Conservation (phyloP, 35 echinoderm and acorn worm species). For the Diadema setosum region DNA sequence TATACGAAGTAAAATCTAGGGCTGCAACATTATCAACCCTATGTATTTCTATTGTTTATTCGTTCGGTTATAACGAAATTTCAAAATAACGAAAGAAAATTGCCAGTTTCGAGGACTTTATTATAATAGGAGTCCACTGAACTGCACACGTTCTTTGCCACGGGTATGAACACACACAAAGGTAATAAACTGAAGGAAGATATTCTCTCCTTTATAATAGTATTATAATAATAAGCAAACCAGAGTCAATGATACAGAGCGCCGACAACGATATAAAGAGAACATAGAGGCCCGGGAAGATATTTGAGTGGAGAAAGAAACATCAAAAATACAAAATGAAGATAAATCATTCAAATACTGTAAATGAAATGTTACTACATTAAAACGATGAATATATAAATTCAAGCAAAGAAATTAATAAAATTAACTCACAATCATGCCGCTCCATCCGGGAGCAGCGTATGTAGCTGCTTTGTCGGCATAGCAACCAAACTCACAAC, state of each 20-base stretch:
- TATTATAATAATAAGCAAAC: too few relatives aligned
- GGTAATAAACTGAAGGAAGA: not conserved
- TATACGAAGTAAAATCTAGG: not conserved
- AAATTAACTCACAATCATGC: constrained; percentile 62
- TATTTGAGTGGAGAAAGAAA: not conserved
- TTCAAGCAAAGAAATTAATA: not conserved
- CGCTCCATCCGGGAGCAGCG: constrained; percentile 76
- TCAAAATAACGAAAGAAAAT: too few relatives aligned
- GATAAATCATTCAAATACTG: not conserved
- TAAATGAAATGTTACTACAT: not conserved
- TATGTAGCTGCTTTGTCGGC: constrained; percentile 15
- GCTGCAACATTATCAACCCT: too few relatives aligned
- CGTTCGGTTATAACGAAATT: too few relatives aligned
- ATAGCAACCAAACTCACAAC: constrained; percentile 68
- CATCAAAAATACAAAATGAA: not conserved
- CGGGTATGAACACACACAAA: not conserved
- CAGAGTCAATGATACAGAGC: too few relatives aligned
- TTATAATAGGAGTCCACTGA: not conserved
- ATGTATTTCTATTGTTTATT: too few relatives aligned
- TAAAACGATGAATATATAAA: not conserved
- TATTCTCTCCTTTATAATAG: not conserved
- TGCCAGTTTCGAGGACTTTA: too few relatives aligned
- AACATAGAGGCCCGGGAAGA: not conserved
- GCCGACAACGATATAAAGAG: not conserved
- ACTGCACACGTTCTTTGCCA: not conserved